A percentile compares a stretch with the other conserved stretches of the same genome.
phyloP scores from a whole-genome alignment of 2,113 vertebrate genomes.

The Poeciliopsis prolifica region DNA sequence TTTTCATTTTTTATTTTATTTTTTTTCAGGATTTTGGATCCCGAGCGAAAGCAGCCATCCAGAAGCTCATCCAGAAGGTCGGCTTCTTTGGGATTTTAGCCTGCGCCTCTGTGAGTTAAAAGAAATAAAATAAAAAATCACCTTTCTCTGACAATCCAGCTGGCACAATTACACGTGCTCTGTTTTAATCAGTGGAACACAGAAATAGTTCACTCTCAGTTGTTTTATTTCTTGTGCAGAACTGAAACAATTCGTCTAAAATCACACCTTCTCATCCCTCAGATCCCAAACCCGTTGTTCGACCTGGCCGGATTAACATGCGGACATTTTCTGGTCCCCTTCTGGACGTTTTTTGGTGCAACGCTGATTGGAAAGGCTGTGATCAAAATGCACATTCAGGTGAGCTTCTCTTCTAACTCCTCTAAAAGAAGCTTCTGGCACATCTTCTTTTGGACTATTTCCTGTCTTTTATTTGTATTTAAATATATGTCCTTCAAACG shows the following conservation, averaged over 20 bases:
- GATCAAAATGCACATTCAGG: constrained; percentile 92
- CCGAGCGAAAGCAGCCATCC: constrained; percentile 83
- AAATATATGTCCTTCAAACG: not conserved
- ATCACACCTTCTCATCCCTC: not conserved
- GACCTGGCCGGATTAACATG: constrained; percentile 90
- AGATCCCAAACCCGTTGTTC: constrained; percentile 91
- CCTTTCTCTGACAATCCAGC: not conserved
- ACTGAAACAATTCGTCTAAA: not conserved
- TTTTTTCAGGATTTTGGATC: constrained; percentile 83
- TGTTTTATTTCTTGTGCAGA: not conserved
- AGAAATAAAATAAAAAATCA: not conserved
- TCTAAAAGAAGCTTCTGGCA: not conserved
- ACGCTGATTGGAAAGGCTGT: constrained; percentile 89
- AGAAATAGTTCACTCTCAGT: rapidly evolving
- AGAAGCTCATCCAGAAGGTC: constrained; percentile 88
- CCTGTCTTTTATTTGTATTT: not conserved
- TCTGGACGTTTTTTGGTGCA: constrained; percentile 92
- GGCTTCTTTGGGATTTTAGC: constrained; percentile 90
- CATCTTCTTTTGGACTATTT: not conserved
- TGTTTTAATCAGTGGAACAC: not conserved
- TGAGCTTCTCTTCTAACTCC: constrained; percentile 63
- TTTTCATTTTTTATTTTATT: not conserved
- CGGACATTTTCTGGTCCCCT: constrained; percentile 89
- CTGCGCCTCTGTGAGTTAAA: constrained; percentile 87
- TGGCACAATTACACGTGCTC: not conserved